Percentiles rank a stretch among this genome's conserved stretches.
Evolutionary conservation across 2,113 vertebrate genomes (phyloP).

Genomic region (Oncorhynchus tshawytscha): DNA sequence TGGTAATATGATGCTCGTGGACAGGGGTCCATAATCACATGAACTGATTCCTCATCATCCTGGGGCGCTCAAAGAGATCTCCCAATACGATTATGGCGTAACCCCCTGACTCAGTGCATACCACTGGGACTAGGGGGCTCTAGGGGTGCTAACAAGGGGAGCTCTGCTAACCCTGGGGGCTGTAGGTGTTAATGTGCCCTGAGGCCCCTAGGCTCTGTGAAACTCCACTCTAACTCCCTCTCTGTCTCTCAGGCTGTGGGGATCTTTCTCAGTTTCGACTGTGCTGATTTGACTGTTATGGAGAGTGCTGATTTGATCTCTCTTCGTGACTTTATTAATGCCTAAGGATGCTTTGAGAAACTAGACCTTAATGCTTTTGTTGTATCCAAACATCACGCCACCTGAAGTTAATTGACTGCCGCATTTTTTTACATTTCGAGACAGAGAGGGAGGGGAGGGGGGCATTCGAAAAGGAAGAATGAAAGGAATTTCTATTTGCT

Average conservation of each 20-base stretch:
- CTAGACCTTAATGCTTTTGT: slow-evolving; percentile 7
- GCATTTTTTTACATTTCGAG: slow-evolving; percentile 4
- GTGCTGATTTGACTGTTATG: too few relatives aligned
- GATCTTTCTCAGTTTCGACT: too few relatives aligned
- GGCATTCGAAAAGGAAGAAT: slow-evolving; percentile 3
- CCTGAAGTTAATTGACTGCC: slow-evolving; percentile 12
- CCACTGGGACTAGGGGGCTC: not conserved
- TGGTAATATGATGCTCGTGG: slow-evolving; percentile 23
- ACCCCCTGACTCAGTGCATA: slow-evolving; percentile 10
- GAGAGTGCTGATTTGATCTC: too few relatives aligned
- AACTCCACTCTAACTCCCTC: not conserved
- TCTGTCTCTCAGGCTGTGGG: too few relatives aligned
- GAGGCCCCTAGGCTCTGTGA: not conserved
- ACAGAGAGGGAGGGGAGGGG: too few relatives aligned
- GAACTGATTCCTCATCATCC: slow-evolving; percentile 33
- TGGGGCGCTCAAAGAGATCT: slow-evolving; percentile 30
- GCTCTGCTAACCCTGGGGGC: not conserved
- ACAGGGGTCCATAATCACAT: slow-evolving; percentile 15
- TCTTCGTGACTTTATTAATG: slow-evolving; percentile 5
- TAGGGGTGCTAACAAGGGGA: not conserved
- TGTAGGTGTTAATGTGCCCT: not conserved
- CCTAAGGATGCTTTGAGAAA: not conserved
- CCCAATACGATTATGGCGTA: slow-evolving; percentile 38
- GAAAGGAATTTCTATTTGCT: slow-evolving; percentile 21
- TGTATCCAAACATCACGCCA: slow-evolving; percentile 6